Evolutionary conservation across 30 jellyfish, hydroid and myxozoan genomes (phyloP), one percentile per base, ranked within the genome.

Genomic region (Aurelia sp.): DNA sequence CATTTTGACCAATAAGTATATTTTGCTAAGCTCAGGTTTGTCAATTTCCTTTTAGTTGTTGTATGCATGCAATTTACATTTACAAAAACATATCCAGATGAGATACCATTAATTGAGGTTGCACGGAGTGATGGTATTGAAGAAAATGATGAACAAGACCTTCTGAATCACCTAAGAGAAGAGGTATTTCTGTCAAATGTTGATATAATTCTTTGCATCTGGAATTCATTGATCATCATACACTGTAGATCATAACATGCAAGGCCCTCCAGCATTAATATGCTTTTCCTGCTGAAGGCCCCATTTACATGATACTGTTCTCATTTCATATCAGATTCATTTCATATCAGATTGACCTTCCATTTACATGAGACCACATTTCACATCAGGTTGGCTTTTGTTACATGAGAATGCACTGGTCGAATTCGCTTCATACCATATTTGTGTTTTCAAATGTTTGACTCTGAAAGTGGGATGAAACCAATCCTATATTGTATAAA

Each of bases 41-140:
- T 21, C 20, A 16, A 16, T 60, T 18, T 0, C n/a, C 66, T 81
- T 64, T 33, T 55, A 75, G 96, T 84, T 57, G 86, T 79, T 21
- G 92, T 90, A 40, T 40, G 86, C 19, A 40, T 91, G 50, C 89
- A 78, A 86, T 91, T 84, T 64, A 85, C 92, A 19, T 84, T 70
- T 59, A 90, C 91, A 17, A 77, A 84, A 12, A 53, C 62, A 27
- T 91, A 91, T 48, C 97, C 97, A 19, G 97, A 91, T 63, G 92
- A 71, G 35, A 47, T 62, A 13, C 97, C 97, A 19, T 35, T 85
- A 27, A 79, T 91, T 44, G 92, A 91, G 50, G 44, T 91, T 0
- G 64, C 86, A 48, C 50, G 62, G 11, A 75, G 86, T 18, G 30
- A 83, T 23, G 62, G 79, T 31, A 30, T 91, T 55, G 79, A 74